Evolutionary conservation across 2,888 invertebrate genomes (phyloP), one percentile per base, ranked within the genome.

Genomic region (Platycnemis pennipes): DNA sequence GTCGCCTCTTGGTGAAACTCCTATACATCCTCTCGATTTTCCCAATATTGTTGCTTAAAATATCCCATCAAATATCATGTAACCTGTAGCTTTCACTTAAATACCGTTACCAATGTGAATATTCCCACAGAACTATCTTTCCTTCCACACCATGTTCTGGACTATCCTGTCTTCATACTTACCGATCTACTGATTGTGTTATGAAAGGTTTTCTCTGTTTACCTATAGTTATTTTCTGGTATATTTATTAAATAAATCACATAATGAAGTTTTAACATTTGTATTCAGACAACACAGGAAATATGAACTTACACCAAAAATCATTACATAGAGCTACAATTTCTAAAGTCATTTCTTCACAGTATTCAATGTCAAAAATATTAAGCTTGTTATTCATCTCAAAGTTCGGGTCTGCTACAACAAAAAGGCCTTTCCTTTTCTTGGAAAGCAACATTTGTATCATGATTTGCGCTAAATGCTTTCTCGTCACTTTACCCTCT

Each of bases 381-480:
- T 56, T 87, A 26, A 87, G 42, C 45, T 87, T 13, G 11, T 87
- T n/a, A 87, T 87, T 87, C n/a, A 44, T 45, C 19, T 87, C 87
- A 87, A 87, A 87, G 42, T 87, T 87, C 22, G 87, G 87, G 22
- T 87, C 87, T 44, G 87, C 87, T 87, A 87, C 87, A 87, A 42
- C 42, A 87, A 87, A 87, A 87, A 44, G 45, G 45, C 87, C 87
- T 11, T n/a, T 44, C 19, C 45, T 87, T 87, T 87, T 87, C 87
- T 87, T 45, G 45, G 87, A 42, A 87, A 87, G 87, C 45, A 87
- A 45, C 87, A 87, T 87, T 87, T 87, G 87, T 87, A 87, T 19
- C 87, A 87, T 87, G 19, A 87, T 87, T 87, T 87, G 87, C 19
- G 42, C 45, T 42, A 87, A 87, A 44, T 87, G 42, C 22, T 44